A percentile compares a stretch with the other conserved stretches of the same genome.
These are phyloP conservation scores for Oceanodroma leucorhoa DNA, from an alignment of 2,797 vertebrate genomes.

Conservation along the genomic window DNA sequence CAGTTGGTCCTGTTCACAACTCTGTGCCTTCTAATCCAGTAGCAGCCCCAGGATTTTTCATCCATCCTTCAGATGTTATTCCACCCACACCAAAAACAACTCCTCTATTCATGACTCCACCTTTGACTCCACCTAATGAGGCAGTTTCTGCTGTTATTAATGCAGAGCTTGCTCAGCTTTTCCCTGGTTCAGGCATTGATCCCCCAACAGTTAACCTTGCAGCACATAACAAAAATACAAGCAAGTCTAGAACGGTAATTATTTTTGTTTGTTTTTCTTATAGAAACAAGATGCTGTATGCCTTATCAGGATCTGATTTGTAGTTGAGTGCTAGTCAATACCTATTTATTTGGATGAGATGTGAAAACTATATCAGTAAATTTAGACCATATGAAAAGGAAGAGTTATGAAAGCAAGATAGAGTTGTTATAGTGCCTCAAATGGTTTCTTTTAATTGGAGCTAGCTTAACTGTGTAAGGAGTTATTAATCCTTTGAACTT, in stretches of 20 bases:
- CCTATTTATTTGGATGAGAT: background rate
- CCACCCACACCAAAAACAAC: conserved; percentile 98
- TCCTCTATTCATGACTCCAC: conserved; percentile 98
- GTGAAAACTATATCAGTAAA: background rate
- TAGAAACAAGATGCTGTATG: background rate
- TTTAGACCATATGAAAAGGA: background rate
- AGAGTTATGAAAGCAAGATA: background rate
- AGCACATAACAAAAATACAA: conserved; percentile 91
- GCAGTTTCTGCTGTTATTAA: conserved; percentile 95
- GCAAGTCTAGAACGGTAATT: conserved; percentile 91
- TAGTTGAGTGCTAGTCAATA: background rate
- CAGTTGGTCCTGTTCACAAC: conserved; percentile 91
- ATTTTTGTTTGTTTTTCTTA: background rate
- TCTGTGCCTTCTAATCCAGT: conserved; percentile 94
- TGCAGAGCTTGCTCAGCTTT: conserved; percentile 95
- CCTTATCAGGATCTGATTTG: background rate
- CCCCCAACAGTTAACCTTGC: conserved; percentile 91
- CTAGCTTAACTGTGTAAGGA: background rate
- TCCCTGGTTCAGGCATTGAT: conserved; percentile 94
- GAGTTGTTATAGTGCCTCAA: background rate
- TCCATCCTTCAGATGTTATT: conserved; percentile 97
- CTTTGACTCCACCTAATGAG: conserved; percentile 96
- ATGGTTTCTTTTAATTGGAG: background rate
- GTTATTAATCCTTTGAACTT: background rate
- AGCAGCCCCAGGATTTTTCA: conserved; percentile 94